Base-by-base conservation (phyloP, 2,113 vertebrate genomes). In the Galbula dea region DNA sequence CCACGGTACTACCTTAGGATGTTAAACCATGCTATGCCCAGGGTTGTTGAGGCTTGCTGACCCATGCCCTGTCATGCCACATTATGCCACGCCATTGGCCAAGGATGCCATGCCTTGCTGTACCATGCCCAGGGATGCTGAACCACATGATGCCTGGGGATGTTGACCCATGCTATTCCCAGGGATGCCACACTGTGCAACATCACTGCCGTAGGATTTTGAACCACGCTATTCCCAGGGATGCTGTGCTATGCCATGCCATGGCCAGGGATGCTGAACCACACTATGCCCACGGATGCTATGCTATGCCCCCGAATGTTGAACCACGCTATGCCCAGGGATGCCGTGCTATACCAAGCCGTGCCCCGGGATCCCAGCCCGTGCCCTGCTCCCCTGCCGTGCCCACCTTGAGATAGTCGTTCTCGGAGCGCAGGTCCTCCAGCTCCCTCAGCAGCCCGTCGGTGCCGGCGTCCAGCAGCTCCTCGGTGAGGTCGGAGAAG, bases 371-470 rank as follows among this genome's bases (percentile, higher is more conserved):
- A 65, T 18, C 13, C 55, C 12, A 20, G 11, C 37, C 23, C 37
- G 15, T 16, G 52, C 36, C 22, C 58, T 30, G 12, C 36, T 7
- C 13, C 51, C 49, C 51, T n/a, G 51, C 89, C 24, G 61, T 71
- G 69, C 98, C 97, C 97, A 99, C 99, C 98, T 99, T 99, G 91
- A 99, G 98, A 97, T 99, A 99, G 96, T 99, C 99, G 82, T 99
- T 99, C 96, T 99, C 99, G 1, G 99, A 99, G 84, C 99, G 98
- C 91, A 99, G 97, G 92, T 99, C 99, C 79, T 99, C 99, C 93
- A 99, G 98, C 87, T 99, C 99, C 30, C 98, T 97, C 74, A 99
- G 91, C 86, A 99, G 98, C 96, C 99, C 98, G 76, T 99, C 98
- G 2, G 98, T 98, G 95, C 98, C 97, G 61, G 98, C 98, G 94